Evolutionary conservation across 2,113 vertebrate genomes (phyloP).

Genomic region (Drymodes brunneopygia): DNA sequence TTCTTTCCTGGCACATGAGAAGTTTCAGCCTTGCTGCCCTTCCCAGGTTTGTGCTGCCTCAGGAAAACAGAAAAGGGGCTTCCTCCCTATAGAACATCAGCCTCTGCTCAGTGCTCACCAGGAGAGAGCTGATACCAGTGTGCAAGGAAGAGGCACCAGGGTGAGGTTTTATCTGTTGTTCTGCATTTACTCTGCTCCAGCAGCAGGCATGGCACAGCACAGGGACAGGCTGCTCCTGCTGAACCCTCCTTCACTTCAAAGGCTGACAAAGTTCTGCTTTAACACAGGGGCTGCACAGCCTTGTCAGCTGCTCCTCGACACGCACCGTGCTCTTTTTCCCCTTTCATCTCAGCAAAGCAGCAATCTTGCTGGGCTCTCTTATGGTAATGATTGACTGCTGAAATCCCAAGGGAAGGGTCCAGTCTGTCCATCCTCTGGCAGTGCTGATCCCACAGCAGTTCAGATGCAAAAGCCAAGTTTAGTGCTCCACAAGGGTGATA

Average conservation of each 20-base stretch:
- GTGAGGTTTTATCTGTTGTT: neutral
- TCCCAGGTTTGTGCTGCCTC: neutral
- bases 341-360: neutral
- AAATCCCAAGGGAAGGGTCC: constrained; percentile 28
- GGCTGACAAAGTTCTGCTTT: neutral
- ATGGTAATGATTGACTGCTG: neutral
- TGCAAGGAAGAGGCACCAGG: neutral
- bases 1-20: neutral
- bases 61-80: neutral
- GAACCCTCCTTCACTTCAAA: neutral
- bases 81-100: rapidly evolving
- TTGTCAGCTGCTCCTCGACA: neutral
- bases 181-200: neutral
- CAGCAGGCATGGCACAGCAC: neutral
- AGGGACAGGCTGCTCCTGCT: neutral
- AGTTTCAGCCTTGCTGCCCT: neutral
- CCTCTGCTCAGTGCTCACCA: neutral
- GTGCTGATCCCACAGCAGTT: neutral
- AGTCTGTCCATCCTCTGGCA: neutral
- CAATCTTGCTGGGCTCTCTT: neutral
- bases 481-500: neutral
- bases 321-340: neutral
- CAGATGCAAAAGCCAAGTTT: neutral
- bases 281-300: neutral
- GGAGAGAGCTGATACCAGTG: neutral